Base-by-base conservation (phyloP, 2,888 invertebrate species). In the Cosmorhoe ocellata region DNA sequence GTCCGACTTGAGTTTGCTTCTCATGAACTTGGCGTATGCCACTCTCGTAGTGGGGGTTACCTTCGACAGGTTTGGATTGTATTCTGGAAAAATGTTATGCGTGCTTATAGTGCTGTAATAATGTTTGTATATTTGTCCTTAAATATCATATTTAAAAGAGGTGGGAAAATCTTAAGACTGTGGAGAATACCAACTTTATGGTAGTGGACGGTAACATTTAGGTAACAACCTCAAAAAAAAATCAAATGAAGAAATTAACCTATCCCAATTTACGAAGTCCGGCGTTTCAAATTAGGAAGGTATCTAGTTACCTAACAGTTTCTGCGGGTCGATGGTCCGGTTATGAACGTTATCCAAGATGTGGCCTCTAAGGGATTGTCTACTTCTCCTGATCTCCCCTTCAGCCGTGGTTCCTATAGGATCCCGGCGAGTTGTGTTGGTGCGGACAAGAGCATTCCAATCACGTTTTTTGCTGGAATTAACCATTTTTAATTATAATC, bases 11-110 rank as follows among this genome's bases (percentile, higher is more conserved):
- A 94, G 91, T 80, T 95, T 94, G 71, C 92, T 93, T 56, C 93
- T 93, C 93, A 97, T 97, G 76, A 97, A 97, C 81, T 96, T 97
- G 43, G 96, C 96, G 66, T 97, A 97, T 0, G 97, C 97, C 10
- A 96, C 93, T 64, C 96, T 91, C 0, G 96, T 95, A 0, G 94
- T 93, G 0, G 95, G 94, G 0, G 96, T 93, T 1, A 96, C 94
- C 0, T 92, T 92, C 1, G 93, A 92, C 26, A 97, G 84, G 62
- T 94, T 94, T 0, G 96, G 96, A 86, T 97, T 97, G 80, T 93
- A 96, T 79, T 95, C 95, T 93, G 70, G n/a, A 69, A 76, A 59
- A 34, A 32, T 24, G 12, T 8, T 7, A 3, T 18, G 18, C 18
- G 4, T 13, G 8, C 8, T 13, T 13, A 4, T 7, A 30, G 11